A percentile compares a stretch with the other conserved stretches of the same genome.
Conservation (phyloP, 2,888 invertebrate species). For the Keiferia lycopersicella region DNA sequence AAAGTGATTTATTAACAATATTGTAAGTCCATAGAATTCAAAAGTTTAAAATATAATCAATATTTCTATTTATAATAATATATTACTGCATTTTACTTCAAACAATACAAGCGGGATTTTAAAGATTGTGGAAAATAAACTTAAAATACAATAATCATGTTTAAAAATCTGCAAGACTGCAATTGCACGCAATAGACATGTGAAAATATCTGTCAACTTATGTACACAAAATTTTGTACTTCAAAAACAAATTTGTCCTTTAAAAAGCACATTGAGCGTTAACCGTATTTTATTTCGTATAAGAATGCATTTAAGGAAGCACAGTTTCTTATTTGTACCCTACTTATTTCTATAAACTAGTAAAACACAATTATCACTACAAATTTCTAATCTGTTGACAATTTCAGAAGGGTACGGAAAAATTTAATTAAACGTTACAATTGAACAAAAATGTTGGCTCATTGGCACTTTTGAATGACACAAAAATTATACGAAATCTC, state of each 20-base stretch:
- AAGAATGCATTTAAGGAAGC: constrained; percentile 69
- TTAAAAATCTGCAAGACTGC: background rate
- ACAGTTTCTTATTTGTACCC: constrained; percentile 65
- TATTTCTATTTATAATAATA: too few relatives aligned
- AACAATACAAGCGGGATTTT: background rate
- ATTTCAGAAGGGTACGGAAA: constrained; percentile 39
- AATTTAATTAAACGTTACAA: background rate
- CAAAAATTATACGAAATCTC: constrained; percentile 44
- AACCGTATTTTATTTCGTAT: constrained; percentile 28
- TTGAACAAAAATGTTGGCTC: constrained; percentile 48
- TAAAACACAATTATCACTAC: constrained; percentile 60
- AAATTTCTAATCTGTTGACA: constrained; percentile 39
- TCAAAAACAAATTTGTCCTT: constrained; percentile 30
- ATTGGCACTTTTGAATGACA: constrained; percentile 77
- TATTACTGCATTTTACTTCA: background rate
- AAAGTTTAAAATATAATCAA: background rate
- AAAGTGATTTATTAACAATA: background rate
- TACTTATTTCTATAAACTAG: constrained; percentile 57
- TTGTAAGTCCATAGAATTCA: background rate
- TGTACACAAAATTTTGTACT: constrained; percentile 49
- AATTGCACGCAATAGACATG: background rate
- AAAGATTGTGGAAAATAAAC: background rate
- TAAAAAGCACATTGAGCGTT: constrained; percentile 28
- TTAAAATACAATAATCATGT: background rate
- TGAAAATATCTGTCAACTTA: constrained; percentile 24